phyloP scores from a whole-genome alignment of 2,113 vertebrate species.

The Haemorhous mexicanus region DNA sequence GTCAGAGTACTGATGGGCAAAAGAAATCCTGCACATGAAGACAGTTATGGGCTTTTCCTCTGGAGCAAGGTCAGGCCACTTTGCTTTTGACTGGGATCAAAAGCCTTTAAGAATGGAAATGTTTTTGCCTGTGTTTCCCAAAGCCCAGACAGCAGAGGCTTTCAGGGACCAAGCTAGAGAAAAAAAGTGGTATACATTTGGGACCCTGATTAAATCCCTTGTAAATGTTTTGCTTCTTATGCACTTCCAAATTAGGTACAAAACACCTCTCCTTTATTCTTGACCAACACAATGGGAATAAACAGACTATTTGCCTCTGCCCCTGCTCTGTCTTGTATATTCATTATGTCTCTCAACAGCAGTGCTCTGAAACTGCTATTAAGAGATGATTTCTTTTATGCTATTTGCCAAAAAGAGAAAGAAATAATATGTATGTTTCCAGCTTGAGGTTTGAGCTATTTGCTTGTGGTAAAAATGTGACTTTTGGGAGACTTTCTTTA shows the following conservation, averaged over 20 bases:
- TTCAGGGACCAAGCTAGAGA: background rate
- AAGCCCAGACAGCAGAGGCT: background rate
- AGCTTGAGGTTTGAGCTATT: slow-evolving; percentile 28
- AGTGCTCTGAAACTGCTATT: background rate
- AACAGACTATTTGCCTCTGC: background rate
- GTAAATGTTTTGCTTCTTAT: background rate
- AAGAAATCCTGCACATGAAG: background rate
- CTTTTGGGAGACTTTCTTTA: slow-evolving; percentile 59
- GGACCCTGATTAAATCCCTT: background rate
- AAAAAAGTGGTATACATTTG: background rate
- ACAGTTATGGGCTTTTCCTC: background rate
- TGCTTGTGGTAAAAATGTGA: slow-evolving; percentile 33
- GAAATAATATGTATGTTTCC: slow-evolving; percentile 35
- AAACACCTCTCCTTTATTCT: background rate
- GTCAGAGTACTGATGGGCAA: background rate
- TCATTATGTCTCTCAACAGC: background rate
- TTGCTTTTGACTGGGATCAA: background rate
- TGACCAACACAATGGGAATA: background rate
- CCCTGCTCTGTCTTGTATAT: background rate
- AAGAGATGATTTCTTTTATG: background rate
- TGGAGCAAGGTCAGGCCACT: background rate
- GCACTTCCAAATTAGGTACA: background rate
- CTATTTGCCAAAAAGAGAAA: background rate
- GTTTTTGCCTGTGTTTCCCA: background rate
- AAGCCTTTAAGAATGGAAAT: background rate